phyloP scores from a whole-genome alignment of 2,113 vertebrate species.

The Anoplopoma fimbria region DNA sequence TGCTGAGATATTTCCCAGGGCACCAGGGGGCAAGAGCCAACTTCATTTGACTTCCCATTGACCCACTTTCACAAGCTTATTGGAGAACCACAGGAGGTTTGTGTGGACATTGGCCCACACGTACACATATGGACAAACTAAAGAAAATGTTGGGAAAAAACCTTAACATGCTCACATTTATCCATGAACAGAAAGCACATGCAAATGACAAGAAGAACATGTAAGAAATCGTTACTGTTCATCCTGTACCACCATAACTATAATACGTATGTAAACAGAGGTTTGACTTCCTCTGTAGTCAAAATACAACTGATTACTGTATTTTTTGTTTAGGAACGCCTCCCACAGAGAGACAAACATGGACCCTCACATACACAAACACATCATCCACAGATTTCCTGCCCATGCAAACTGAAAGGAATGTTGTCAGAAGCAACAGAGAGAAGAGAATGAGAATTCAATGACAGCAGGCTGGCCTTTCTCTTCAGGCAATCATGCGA shows the following conservation, averaged over 20 bases:
- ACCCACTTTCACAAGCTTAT: conserved; percentile 82
- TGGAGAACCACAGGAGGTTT: conserved; percentile 63
- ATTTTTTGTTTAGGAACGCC: conserved; percentile 12
- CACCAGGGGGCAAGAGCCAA: conserved; percentile 81
- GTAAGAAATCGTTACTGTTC: conserved; percentile 2
- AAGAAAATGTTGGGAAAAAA: background rate
- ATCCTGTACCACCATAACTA: background rate
- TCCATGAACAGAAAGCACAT: background rate
- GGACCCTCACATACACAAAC: too few species aligned
- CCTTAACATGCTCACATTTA: background rate
- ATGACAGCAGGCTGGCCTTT: conserved; percentile 39
- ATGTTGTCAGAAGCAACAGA: conserved; percentile 37
- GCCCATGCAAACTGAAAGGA: too few species aligned
- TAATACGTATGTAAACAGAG: background rate
- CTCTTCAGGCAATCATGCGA: conserved; percentile 67
- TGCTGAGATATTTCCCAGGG: conserved; percentile 83
- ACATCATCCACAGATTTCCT: too few species aligned
- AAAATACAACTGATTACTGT: conserved; percentile 12
- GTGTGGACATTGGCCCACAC: conserved; percentile 50
- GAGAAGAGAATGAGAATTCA: conserved; percentile 35
- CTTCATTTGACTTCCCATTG: conserved; percentile 84
- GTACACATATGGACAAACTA: conserved; percentile 24
- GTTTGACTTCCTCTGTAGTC: background rate
- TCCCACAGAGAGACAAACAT: conserved; percentile 16
- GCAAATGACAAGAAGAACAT: conserved; percentile 5